A percentile compares a stretch with the other conserved stretches of the same genome.
Conservation (phyloP, 2,113 vertebrate genomes). For the Atlantisia rogersi region DNA sequence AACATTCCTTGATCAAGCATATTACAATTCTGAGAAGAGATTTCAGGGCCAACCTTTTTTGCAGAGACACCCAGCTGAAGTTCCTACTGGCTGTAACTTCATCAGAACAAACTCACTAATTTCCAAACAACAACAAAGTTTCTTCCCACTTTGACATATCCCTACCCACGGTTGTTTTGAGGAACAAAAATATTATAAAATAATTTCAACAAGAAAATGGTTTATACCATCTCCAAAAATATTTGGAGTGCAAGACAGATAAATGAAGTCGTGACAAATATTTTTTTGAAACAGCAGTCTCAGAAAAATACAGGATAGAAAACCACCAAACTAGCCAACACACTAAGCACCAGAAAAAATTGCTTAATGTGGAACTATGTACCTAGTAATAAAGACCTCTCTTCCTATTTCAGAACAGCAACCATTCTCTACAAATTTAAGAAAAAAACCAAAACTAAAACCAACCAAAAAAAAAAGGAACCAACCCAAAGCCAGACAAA, state of each 20-base stretch:
- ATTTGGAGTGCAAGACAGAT: not conserved
- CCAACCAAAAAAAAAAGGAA: too few species aligned
- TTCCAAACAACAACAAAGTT: not conserved
- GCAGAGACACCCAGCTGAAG: not conserved
- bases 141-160: not conserved
- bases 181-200: not conserved
- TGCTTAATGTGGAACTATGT: not conserved
- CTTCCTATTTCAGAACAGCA: not conserved
- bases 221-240: not conserved
- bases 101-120: not conserved
- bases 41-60: not conserved
- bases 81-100: not conserved
- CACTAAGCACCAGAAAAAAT: not conserved
- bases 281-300: not conserved
- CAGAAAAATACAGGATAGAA: not conserved
- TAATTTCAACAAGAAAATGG: not conserved
- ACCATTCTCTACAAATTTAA: not conserved
- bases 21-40: not conserved
- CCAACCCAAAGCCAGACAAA: too few species aligned
- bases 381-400: not conserved
- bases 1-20: not conserved
- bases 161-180: not conserved
- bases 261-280: not conserved
- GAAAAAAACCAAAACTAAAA: not conserved
- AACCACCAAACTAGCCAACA: too few species aligned